A percentile compares a stretch with the other conserved stretches of the same genome.
phyloP scores from a whole-genome alignment of 2,113 vertebrate species.

The Leuciscus idus region DNA sequence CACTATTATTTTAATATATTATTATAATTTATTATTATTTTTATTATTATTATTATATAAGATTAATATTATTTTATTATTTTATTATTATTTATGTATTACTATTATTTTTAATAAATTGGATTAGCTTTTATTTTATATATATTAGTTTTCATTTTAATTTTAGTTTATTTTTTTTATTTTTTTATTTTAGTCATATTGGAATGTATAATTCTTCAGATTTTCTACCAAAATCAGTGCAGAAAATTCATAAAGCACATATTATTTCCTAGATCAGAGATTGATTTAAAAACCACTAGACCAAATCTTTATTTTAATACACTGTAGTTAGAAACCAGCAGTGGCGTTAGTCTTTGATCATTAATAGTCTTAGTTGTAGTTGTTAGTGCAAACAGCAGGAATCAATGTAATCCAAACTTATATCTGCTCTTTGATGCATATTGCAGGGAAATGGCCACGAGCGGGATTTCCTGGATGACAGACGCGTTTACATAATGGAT shows the following conservation, averaged over 20 bases:
- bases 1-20: too few species aligned
- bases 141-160: too few species aligned
- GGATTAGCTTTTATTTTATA: too few species aligned
- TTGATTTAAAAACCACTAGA: not conserved
- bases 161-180: too few species aligned
- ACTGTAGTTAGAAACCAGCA: not conserved
- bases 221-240: not conserved
- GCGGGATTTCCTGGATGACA: conserved; percentile 92
- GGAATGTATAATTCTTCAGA: not conserved
- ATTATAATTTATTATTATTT: too few species aligned
- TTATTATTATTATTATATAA: too few species aligned
- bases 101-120: too few species aligned
- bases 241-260: not conserved
- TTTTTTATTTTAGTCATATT: not conserved
- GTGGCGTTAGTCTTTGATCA: not conserved
- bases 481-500: conserved; percentile 94
- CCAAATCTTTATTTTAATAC: not conserved
- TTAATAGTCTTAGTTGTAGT: not conserved
- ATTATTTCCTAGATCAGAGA: not conserved
- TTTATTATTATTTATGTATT: too few species aligned
- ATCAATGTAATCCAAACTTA: not conserved
- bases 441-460: conserved; percentile 94
- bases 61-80: too few species aligned
- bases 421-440: conserved; percentile 39
- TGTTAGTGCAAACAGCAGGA: not conserved